A percentile compares a stretch with the other conserved stretches of the same genome.
Conservation (phyloP, 1,140 invertebrate species). For the Drosophila kohkoa region DNA sequence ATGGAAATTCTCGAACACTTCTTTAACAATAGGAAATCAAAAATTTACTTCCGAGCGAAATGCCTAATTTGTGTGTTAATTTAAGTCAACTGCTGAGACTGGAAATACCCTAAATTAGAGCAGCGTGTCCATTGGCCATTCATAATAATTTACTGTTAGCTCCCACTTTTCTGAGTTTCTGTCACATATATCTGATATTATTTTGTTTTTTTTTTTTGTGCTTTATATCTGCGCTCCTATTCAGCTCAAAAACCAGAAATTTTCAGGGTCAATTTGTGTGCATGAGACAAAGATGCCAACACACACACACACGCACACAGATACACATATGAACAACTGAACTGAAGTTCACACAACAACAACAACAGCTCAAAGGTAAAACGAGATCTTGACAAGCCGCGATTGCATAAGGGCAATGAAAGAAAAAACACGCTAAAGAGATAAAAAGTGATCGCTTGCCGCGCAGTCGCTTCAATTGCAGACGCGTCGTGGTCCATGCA, state of each 20-base stretch:
- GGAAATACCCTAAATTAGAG: conserved; percentile 8
- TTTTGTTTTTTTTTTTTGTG: conserved; percentile 31
- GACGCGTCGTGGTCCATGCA: conserved; percentile 64
- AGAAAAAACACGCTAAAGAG: conserved; percentile 40
- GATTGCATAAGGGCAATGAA: conserved; percentile 75
- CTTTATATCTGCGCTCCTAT: conserved; percentile 50
- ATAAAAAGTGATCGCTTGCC: conserved; percentile 63
- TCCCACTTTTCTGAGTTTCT: conserved; percentile 13
- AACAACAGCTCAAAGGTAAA: conserved; percentile 38
- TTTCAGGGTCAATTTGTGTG: conserved; percentile 78
- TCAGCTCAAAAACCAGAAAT: conserved; percentile 74
- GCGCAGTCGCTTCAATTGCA: conserved; percentile 70
- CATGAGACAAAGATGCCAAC: conserved; percentile 58
- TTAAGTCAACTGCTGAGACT: conserved; percentile 2
- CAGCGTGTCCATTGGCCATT: conserved; percentile 22
- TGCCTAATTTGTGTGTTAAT: background rate
- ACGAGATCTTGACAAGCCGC: conserved; percentile 51
- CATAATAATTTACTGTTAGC: conserved; percentile 1
- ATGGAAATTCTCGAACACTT: too few relatives aligned
- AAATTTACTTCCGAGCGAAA: background rate
- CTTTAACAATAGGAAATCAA: background rate
- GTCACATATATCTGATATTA: conserved; percentile 26
- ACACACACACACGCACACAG: too few relatives aligned
- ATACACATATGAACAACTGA: conserved; percentile 9
- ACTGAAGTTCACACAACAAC: conserved; percentile 51